A percentile compares a stretch with the other conserved stretches of the same genome.
Conservation (phyloP, 2,113 vertebrate species). For the Ardeotis arabs region DNA sequence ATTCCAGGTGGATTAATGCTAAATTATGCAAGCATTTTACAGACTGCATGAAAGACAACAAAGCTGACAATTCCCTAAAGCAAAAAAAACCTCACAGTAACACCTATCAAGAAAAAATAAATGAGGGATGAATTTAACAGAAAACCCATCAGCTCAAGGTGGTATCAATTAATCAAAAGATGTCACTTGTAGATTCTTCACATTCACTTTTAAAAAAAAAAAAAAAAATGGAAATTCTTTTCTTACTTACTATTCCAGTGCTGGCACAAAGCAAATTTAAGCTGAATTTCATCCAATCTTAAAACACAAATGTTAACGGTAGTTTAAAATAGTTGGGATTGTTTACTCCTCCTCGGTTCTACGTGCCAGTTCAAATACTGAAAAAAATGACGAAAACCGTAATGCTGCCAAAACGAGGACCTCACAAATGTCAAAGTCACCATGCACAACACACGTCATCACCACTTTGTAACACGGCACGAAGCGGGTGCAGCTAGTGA, state of each 20-base stretch:
- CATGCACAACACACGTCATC: background rate
- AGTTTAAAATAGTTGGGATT: constrained; percentile 34
- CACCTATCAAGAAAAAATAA: background rate
- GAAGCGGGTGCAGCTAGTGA: background rate
- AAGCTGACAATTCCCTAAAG: background rate
- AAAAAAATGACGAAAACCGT: background rate
- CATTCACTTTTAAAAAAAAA: background rate
- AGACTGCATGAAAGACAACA: background rate
- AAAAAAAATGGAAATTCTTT: background rate
- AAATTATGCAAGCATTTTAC: background rate
- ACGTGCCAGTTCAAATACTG: background rate
- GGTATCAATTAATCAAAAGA: background rate
- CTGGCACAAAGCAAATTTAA: constrained; percentile 32
- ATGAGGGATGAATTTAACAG: background rate
- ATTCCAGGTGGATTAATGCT: background rate
- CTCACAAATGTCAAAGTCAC: background rate
- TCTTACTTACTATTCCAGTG: background rate
- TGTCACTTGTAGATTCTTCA: background rate
- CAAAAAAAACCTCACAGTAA: background rate
- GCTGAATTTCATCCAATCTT: constrained; percentile 29
- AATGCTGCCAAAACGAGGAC: background rate
- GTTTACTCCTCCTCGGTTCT: background rate
- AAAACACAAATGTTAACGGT: background rate
- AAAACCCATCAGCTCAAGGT: background rate
- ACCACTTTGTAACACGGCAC: accelerated